Conservation (phyloP, 2,888 invertebrate genomes). For the Aphodius sticticus region DNA sequence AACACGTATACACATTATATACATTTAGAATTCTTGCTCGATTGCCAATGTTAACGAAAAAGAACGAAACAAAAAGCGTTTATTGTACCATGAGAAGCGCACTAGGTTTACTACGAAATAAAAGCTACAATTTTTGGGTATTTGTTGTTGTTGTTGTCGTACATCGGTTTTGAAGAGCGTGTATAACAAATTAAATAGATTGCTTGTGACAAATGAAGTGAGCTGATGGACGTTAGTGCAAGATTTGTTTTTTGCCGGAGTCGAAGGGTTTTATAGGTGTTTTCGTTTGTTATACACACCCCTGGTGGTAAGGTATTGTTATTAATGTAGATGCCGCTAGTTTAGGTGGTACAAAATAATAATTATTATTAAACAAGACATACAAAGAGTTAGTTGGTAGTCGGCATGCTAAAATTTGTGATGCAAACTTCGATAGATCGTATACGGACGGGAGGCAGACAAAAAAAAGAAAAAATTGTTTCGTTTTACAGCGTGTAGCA, state of each 20-base stretch:
- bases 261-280: too few relatives aligned
- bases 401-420: neutral
- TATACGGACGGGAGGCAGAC: too few relatives aligned
- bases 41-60: neutral
- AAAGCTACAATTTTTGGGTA: neutral
- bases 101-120: neutral
- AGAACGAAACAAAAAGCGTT: neutral
- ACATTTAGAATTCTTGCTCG: conserved; percentile 20
- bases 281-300: neutral
- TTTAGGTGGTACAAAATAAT: conserved; percentile 7
- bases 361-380: neutral
- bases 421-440: neutral
- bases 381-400: conserved; percentile 8
- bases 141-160: neutral
- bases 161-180: neutral
- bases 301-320: neutral
- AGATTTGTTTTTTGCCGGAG: neutral
- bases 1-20: conserved; percentile 26
- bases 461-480: neutral
- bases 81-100: neutral
- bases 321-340: neutral
- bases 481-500: conserved; percentile 17
- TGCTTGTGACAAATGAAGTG: neutral
- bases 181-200: neutral
- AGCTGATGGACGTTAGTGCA: neutral